Evolutionary conservation across 2,797 vertebrate species (phyloP).

Genomic region (Pogoniulus pusillus): DNA sequence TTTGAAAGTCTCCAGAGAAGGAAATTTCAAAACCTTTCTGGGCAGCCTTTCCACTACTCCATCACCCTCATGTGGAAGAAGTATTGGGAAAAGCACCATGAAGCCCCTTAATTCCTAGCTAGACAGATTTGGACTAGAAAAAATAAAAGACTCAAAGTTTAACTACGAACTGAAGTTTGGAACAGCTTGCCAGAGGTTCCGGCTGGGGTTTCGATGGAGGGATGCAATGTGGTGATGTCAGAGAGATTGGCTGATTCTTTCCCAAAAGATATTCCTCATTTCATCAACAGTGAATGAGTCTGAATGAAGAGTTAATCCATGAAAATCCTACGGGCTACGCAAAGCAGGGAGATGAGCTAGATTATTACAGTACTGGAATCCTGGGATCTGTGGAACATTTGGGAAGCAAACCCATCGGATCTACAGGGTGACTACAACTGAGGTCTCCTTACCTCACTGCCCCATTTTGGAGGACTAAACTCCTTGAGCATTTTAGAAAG

Average conservation of each 20-base stretch:
- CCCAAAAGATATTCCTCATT: not conserved
- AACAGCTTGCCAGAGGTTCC: not conserved
- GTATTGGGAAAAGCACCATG: not conserved
- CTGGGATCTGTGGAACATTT: not conserved
- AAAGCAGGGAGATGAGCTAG: not conserved
- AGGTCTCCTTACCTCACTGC: not conserved
- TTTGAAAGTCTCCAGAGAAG: not conserved
- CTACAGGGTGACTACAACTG: not conserved
- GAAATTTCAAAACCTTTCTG: not conserved
- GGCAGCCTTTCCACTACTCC: too few relatives aligned
- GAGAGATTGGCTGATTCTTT: not conserved
- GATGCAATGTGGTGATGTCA: not conserved
- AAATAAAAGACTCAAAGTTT: not conserved
- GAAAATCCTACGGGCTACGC: not conserved
- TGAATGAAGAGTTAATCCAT: not conserved
- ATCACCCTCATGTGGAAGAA: not conserved
- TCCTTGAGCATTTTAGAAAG: not conserved
- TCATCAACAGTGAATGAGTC: not conserved
- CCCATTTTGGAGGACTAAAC: not conserved
- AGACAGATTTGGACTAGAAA: not conserved
- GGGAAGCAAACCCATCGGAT: not conserved
- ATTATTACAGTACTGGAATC: not conserved
- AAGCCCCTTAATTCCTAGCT: not conserved
- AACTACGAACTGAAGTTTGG: accelerated
- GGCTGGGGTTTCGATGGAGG: not conserved